Evolutionary conservation across 2,888 invertebrate genomes (phyloP).

Genomic region (Standfussiana lucernea): DNA sequence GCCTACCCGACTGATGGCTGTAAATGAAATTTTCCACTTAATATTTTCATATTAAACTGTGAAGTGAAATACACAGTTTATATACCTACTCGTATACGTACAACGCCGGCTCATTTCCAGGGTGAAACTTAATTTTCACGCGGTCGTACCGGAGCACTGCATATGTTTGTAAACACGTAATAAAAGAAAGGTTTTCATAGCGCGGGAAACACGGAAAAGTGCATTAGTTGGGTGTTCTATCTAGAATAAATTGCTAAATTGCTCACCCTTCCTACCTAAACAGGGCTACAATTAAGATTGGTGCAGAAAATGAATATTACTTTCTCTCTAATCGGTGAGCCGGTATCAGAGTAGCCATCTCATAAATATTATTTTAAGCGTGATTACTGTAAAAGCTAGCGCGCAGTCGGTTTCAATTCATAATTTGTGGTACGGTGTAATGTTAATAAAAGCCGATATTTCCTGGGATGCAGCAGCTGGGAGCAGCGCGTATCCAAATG

Average conservation of each 20-base stretch:
- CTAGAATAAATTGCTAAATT: slow-evolving; percentile 59
- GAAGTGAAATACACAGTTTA: slow-evolving; percentile 63
- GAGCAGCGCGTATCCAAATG: slow-evolving; percentile 81
- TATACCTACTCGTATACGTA: slow-evolving; percentile 37
- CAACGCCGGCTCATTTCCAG: slow-evolving; percentile 61
- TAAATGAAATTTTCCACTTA: slow-evolving; percentile 75
- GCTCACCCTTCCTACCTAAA: slow-evolving; percentile 25
- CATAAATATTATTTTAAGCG: slow-evolving; percentile 59
- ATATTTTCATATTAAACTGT: slow-evolving; percentile 71
- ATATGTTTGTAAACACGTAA: slow-evolving; percentile 76
- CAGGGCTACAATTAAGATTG: slow-evolving; percentile 12
- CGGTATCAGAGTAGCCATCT: slow-evolving; percentile 26
- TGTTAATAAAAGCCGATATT: slow-evolving; percentile 84
- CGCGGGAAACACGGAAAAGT: slow-evolving; percentile 68
- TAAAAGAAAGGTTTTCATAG: slow-evolving; percentile 76
- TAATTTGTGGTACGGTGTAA: slow-evolving; percentile 80
- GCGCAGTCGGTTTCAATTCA: slow-evolving; percentile 71
- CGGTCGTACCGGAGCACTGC: slow-evolving; percentile 75
- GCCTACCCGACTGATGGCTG: slow-evolving; percentile 60
- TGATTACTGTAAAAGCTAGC: slow-evolving; percentile 71
- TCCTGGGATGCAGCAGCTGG: slow-evolving; percentile 76
- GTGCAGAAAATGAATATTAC: slow-evolving; percentile 32
- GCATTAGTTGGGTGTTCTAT: slow-evolving; percentile 68
- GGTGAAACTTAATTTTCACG: slow-evolving; percentile 78
- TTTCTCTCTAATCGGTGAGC: slow-evolving; percentile 21